Conservation (phyloP, 2,797 vertebrate species). For the Benthosema pterotum region DNA sequence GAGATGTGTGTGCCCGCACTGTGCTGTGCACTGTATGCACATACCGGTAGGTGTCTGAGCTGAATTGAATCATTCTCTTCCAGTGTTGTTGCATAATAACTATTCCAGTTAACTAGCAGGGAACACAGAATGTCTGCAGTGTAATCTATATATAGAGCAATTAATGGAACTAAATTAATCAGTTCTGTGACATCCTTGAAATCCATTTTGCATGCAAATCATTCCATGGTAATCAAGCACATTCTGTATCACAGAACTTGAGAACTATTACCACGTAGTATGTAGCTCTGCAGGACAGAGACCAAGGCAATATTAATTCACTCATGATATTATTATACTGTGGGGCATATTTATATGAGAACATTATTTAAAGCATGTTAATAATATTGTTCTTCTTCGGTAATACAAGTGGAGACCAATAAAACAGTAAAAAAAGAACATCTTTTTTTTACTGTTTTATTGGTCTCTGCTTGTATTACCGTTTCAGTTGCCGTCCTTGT, state of each 20-base stretch:
- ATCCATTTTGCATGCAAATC: neutral
- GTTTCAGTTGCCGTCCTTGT: too few relatives aligned
- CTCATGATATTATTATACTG: neutral
- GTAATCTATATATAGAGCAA: conserved; percentile 16
- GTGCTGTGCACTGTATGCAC: neutral
- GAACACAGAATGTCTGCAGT: conserved; percentile 25
- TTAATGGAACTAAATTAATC: neutral
- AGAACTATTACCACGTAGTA: conserved; percentile 4
- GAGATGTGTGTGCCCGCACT: neutral
- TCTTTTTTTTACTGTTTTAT: too few relatives aligned
- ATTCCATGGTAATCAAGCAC: neutral
- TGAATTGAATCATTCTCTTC: conserved; percentile 14
- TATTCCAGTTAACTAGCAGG: conserved; percentile 38
- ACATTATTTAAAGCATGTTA: neutral
- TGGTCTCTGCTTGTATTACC: too few relatives aligned
- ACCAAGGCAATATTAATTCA: neutral
- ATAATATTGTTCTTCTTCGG: too few relatives aligned
- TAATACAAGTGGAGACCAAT: too few relatives aligned
- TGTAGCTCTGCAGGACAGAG: conserved; percentile 15
- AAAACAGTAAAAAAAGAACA: too few relatives aligned
- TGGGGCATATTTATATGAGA: conserved; percentile 29
- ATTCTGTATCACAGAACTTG: neutral
- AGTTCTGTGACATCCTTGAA: neutral
- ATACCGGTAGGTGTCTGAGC: neutral
- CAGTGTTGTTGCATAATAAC: conserved; percentile 6